Conservation (phyloP, 2,113 vertebrate species). For the Speoplatyrhinus poulsoni region DNA sequence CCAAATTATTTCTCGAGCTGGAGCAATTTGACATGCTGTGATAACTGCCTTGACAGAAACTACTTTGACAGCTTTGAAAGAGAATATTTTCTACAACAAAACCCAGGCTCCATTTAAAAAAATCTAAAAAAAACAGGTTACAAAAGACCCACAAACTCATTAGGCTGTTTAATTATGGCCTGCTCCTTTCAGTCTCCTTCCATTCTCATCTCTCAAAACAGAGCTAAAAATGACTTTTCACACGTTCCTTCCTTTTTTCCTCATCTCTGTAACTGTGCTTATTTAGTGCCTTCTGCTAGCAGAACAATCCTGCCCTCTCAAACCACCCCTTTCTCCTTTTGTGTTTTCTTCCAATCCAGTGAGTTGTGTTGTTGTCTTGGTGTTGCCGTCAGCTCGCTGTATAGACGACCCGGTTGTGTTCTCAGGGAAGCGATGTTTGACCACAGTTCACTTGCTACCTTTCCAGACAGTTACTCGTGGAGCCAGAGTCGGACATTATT, state of each 20-base stretch:
- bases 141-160: conserved; percentile 94
- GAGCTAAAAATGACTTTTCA: conserved; percentile 62
- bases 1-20: conserved; percentile 91
- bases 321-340: conserved; percentile 53
- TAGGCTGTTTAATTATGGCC: conserved; percentile 96
- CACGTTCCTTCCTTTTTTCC: conserved; percentile 25
- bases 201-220: conserved; percentile 69
- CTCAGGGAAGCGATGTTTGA: conserved; percentile 59
- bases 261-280: conserved; percentile 53
- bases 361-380: conserved; percentile 55
- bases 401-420: conserved; percentile 55
- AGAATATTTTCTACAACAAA: conserved; percentile 92
- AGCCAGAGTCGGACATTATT: conserved; percentile 41
- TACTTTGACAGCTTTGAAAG: conserved; percentile 90
- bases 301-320: conserved; percentile 15
- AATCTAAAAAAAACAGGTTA: conserved; percentile 66
- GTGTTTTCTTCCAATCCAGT: conserved; percentile 56
- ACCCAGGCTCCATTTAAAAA: conserved; percentile 63
- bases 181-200: conserved; percentile 29
- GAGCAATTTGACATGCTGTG: conserved; percentile 99
- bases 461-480: conserved; percentile 46
- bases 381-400: conserved; percentile 47
- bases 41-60: conserved; percentile 98
- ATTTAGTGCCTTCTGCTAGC: conserved; percentile 45
- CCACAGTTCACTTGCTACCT: conserved; percentile 56